Base-by-base conservation (phyloP, 53 echinoderm and acorn worm genomes). In the Henricia sp. region DNA sequence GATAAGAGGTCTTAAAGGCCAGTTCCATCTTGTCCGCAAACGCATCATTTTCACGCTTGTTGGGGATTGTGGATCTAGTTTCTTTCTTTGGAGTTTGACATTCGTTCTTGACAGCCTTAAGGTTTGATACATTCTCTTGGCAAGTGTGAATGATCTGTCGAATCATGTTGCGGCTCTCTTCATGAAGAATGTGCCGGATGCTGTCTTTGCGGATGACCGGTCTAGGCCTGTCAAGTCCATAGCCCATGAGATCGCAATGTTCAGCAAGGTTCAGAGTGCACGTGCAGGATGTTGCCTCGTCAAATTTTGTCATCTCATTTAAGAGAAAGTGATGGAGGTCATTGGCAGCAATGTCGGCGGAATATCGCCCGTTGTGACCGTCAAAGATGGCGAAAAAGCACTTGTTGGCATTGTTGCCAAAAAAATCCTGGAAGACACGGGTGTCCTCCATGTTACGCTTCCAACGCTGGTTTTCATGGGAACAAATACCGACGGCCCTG, bases 61-160 rank as follows among this genome's bases (percentile, higher is more conserved):
- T 70, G 1, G 71, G 20, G 44, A 74, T 50, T 64, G 70, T 83
- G 14, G 72, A 82, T 35, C 69, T 65, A 63, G 33, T 65, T 27
- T 55, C 66, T 42, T 66, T 69, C 9, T 30, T 35, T 6, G 50
- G 13, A 4, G 51, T 27, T 16, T 64, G 64, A 20, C 33, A 21
- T 40, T 20, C 4, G 14, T 8, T 35, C 68, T 68, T 36, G 9
- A 32, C 38, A n/a, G n/a, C n/a, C 2, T 86, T 76, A 32, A 92
- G 71, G 37, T 77, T 82, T 58, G 84, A 52, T 34, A 92, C 57
- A 33, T 92, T 87, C 37, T 87, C 87, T 54, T 96, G 87, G 46
- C 99, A 99, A 3, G 99, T 99, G 67, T 99, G 93, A 95, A 99
- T 95, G 52, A 99, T 95, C 83, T 99, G 99, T 51, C 95, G 95